Base-by-base conservation (phyloP, 1,140 invertebrate species). In the Drosophila orosa region DNA sequence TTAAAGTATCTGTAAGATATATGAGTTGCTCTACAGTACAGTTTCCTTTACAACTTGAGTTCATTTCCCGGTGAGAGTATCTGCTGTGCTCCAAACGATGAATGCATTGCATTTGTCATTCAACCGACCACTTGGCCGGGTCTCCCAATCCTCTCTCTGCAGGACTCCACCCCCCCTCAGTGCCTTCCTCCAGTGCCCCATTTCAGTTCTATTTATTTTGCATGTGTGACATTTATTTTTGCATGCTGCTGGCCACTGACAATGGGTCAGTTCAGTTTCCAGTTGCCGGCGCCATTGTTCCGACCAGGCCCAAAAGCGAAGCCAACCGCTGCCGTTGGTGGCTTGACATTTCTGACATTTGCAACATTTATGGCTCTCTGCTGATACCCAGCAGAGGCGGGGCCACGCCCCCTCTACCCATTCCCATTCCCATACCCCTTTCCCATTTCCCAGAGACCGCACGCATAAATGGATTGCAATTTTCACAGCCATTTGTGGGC, bases 271-370 rank as follows among this genome's bases (percentile, higher is more conserved):
- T 42, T 60, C 55, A 63, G 56, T 54, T 60, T 39, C 59, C 58
- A 66, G 44, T 68, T 61, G 59, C 55, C 29, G 31, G 35, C 69
- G 42, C 62, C 71, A 63, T 58, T 75, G 78, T 44, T 73, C 66
- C 42, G 54, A 45, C 61, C 40, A 52, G 69, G 57, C 60, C 67
- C 57, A 62, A 66, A 68, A 68, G 65, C 50, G 77, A 52, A 44
- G 65, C 54, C 65, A 62, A 77, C 79, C 74, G 55, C 62, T 78
- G 79, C 67, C 67, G 75, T 65, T 86, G 82, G 69, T 85, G 78
- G 84, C 80, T 73, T 81, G 78, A 85, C 86, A 89, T 79, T 80
- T 90, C 63, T 90, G 86, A 87, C 80, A 87, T 81, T 90, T 77
- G 80, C 80, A 84, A 80, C 82, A 87, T 86, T 81, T 84, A 84